Percentiles rank a stretch among this genome's conserved stretches.
Conservation (phyloP, 2,888 invertebrate genomes). For the Drosophila lutescens region DNA sequence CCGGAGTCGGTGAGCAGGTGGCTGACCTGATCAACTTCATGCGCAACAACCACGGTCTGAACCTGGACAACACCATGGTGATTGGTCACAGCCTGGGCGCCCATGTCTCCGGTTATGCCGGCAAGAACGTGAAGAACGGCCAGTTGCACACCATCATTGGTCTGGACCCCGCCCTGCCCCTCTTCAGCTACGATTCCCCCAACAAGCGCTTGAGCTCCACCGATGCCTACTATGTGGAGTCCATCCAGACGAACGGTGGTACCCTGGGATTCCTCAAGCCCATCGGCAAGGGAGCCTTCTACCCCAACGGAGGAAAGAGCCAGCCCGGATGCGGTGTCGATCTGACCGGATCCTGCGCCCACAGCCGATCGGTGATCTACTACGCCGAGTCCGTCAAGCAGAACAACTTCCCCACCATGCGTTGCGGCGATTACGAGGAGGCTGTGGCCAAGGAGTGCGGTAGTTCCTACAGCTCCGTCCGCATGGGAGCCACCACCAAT, state of each 20-base stretch:
- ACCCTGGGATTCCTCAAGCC: slow-evolving; percentile 79
- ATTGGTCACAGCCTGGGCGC: slow-evolving; percentile 87
- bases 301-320: slow-evolving; percentile 86
- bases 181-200: slow-evolving; percentile 70
- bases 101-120: slow-evolving; percentile 87
- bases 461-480: slow-evolving; percentile 67
- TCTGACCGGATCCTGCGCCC: slow-evolving; percentile 83
- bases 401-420: slow-evolving; percentile 70
- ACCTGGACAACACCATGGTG: slow-evolving; percentile 85
- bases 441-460: slow-evolving; percentile 71
- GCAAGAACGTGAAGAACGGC: slow-evolving; percentile 86
- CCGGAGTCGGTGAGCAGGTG: slow-evolving; percentile 72
- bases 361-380: slow-evolving; percentile 83
- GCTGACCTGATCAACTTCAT: slow-evolving; percentile 81
- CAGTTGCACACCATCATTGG: slow-evolving; percentile 87
- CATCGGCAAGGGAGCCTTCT: slow-evolving; percentile 85
- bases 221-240: slow-evolving; percentile 82
- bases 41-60: slow-evolving; percentile 85
- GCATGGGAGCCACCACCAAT: slow-evolving; percentile 75
- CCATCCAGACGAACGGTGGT: slow-evolving; percentile 81
- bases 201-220: slow-evolving; percentile 62
- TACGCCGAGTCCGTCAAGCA: slow-evolving; percentile 84
- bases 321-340: slow-evolving; percentile 85
- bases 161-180: slow-evolving; percentile 81
- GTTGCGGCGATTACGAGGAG: slow-evolving; percentile 77